Conservation (phyloP, 2,888 invertebrate genomes). For the Orthonychiurus folsomi region DNA sequence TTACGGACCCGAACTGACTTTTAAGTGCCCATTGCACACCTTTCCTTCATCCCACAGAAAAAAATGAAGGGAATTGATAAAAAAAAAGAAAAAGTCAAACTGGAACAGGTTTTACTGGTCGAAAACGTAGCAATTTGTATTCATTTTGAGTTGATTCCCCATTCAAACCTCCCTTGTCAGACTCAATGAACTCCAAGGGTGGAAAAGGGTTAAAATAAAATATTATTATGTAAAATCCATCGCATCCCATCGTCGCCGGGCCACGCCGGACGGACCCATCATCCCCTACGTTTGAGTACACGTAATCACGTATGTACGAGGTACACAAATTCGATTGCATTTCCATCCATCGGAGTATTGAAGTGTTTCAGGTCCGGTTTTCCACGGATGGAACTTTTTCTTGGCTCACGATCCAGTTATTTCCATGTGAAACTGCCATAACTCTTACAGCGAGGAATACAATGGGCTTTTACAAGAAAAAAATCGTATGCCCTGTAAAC, state of each 20-base stretch:
- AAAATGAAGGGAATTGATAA: background rate
- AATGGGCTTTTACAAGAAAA: too few relatives aligned
- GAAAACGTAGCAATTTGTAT: slow-evolving; percentile 36
- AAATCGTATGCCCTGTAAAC: too few relatives aligned
- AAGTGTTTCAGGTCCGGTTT: too few relatives aligned
- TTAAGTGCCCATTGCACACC: background rate
- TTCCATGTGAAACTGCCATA: background rate
- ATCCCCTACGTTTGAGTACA: too few relatives aligned
- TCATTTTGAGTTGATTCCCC: slow-evolving; percentile 40
- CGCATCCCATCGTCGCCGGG: background rate
- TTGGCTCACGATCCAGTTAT: slow-evolving; percentile 1
- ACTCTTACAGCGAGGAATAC: background rate
- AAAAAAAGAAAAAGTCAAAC: slow-evolving; percentile 9
- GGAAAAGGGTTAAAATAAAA: slow-evolving; percentile 8
- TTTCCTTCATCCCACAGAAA: background rate
- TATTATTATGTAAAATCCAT: background rate
- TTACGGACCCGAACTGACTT: background rate
- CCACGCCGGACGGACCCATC: too few relatives aligned
- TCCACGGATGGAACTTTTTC: too few relatives aligned
- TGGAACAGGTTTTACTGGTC: slow-evolving; percentile 11
- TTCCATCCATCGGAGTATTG: too few relatives aligned
- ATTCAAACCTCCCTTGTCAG: slow-evolving; percentile 14
- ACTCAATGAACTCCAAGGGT: background rate
- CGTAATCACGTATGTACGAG: too few relatives aligned
- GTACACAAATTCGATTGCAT: too few relatives aligned